Conservation (phyloP, 2,113 vertebrate species). For the Sterna hirundo region DNA sequence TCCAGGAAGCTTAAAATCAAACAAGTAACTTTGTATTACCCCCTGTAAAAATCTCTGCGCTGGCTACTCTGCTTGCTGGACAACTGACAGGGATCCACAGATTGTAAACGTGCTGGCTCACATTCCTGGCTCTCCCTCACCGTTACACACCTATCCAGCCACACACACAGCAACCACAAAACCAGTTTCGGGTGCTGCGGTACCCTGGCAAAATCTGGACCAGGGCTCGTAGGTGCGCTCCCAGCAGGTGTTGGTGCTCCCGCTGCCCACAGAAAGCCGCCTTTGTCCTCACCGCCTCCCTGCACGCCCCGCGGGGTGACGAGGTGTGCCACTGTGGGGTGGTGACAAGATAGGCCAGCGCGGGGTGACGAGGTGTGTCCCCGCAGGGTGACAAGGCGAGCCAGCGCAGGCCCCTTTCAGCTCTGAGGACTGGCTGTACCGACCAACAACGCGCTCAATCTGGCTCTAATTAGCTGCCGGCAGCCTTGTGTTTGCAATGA, state of each 20-base stretch:
- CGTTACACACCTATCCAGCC: neutral
- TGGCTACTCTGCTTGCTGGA: neutral
- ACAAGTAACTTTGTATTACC: neutral
- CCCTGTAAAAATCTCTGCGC: neutral
- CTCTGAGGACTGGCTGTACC: neutral
- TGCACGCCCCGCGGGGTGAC: accelerated
- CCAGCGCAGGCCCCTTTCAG: neutral
- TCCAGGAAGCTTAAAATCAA: neutral
- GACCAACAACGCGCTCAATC: conserved; percentile 1
- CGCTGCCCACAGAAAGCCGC: accelerated
- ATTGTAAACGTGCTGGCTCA: accelerated
- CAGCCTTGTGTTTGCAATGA: conserved; percentile 32
- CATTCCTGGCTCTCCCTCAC: neutral
- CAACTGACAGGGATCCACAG: neutral
- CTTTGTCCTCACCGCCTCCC: neutral
- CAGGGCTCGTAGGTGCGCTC: neutral
- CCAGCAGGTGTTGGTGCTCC: neutral
- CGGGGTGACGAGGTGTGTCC: neutral
- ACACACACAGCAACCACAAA: accelerated
- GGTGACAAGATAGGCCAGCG: neutral
- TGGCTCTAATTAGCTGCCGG: conserved; percentile 68
- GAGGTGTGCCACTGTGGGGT: neutral
- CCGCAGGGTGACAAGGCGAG: neutral
- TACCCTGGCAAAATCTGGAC: accelerated
- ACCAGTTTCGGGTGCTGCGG: accelerated